Percentiles rank a stretch among this genome's conserved stretches.
Evolutionary conservation across 2,113 vertebrate species (phyloP).

Genomic region (Butorides virescens): DNA sequence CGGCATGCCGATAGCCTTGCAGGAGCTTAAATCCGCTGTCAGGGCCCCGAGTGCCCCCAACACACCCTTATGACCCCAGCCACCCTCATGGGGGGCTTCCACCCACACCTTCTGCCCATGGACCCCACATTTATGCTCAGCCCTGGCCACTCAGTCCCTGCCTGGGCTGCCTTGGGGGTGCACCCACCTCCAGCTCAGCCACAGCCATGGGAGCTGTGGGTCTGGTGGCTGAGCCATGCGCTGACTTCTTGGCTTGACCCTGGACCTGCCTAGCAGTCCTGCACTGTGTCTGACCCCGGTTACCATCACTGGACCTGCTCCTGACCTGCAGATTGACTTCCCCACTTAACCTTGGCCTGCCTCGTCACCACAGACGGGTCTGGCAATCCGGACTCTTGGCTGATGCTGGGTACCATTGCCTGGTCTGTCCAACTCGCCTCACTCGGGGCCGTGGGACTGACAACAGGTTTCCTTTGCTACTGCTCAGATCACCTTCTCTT

Average conservation of each 20-base stretch:
- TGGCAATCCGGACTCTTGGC: background rate
- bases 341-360: background rate
- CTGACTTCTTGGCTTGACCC: background rate
- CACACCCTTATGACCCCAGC: too few species aligned
- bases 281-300: background rate
- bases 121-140: background rate
- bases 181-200: background rate
- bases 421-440: accelerated
- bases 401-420: background rate
- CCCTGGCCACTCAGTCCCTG: background rate
- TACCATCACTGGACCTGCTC: background rate
- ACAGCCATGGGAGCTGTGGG: background rate
- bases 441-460: background rate
- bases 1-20: accelerated
- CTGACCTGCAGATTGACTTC: background rate
- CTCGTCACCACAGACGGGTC: background rate
- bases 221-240: too few species aligned
- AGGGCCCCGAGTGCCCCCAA: background rate
- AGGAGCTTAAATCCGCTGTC: background rate
- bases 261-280: background rate
- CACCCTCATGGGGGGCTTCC: background rate
- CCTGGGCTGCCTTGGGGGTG: background rate
- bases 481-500: background rate
- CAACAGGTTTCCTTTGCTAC: background rate
- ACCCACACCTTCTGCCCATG: background rate